Evolutionary conservation across 2,113 vertebrate species (phyloP).

Genomic region (Leucoraja erinaceus): DNA sequence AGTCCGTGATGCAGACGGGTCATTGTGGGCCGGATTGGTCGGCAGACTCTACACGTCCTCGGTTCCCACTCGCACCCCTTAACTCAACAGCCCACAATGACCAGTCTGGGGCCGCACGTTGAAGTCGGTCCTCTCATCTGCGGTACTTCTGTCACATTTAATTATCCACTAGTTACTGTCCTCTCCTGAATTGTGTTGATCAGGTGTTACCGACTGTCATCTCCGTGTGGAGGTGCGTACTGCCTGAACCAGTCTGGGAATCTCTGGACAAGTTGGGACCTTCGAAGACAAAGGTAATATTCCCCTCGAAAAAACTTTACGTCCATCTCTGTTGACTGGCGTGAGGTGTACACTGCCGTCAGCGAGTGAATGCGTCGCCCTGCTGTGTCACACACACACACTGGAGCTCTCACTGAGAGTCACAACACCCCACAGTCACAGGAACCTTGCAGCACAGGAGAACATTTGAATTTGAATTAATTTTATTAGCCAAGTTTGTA

Average conservation of each 20-base stretch:
- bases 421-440: too few relatives aligned
- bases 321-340: background rate
- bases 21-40: too few relatives aligned
- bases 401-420: background rate
- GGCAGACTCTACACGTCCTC: too few relatives aligned
- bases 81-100: too few relatives aligned
- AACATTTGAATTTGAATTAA: too few relatives aligned
- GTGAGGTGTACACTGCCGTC: background rate
- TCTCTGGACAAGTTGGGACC: background rate
- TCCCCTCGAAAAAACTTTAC: background rate
- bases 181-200: background rate
- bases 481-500: too few relatives aligned
- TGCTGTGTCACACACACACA: background rate
- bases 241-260: slow-evolving; percentile 3
- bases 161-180: background rate
- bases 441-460: background rate
- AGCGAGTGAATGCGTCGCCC: background rate
- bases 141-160: background rate
- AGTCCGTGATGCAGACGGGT: too few relatives aligned
- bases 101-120: background rate
- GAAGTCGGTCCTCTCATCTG: background rate
- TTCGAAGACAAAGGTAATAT: slow-evolving; percentile 14
- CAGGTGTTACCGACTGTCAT: slow-evolving; percentile 1
- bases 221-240: background rate
- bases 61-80: too few relatives aligned